phyloP scores from a whole-genome alignment of 2,888 invertebrate genomes.

The Lydus trimaculatus region DNA sequence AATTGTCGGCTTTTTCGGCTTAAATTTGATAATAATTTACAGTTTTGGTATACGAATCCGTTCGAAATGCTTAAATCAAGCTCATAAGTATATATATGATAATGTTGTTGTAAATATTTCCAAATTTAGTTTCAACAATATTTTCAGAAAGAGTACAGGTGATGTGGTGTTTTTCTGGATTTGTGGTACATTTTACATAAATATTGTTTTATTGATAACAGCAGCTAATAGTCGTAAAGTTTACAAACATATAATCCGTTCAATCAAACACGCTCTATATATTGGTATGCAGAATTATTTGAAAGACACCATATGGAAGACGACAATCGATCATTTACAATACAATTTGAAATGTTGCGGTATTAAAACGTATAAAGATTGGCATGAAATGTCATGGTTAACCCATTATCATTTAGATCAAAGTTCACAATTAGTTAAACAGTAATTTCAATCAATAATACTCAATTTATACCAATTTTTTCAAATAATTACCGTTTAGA shows the following conservation, averaged over 20 bases:
- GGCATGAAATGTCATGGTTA: constrained; percentile 69
- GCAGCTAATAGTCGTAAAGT: constrained; percentile 52
- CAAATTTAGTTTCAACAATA: constrained; percentile 12
- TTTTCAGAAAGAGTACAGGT: constrained; percentile 57
- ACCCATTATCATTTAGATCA: constrained; percentile 61
- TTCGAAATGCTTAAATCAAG: constrained; percentile 54
- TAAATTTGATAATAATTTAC: constrained; percentile 55
- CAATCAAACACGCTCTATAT: constrained; percentile 64
- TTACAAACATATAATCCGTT: constrained; percentile 55
- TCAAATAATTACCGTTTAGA: constrained; percentile 7
- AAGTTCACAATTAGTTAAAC: constrained; percentile 45
- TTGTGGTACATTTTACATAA: constrained; percentile 52
- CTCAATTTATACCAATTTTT: not conserved
- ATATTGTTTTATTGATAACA: constrained; percentile 53
- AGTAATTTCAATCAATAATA: constrained; percentile 43
- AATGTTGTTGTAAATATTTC: not conserved
- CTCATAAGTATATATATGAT: constrained; percentile 55
- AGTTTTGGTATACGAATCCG: constrained; percentile 55
- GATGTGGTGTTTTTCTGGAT: constrained; percentile 55
- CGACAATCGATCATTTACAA: constrained; percentile 66
- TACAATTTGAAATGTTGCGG: constrained; percentile 66
- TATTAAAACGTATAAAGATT: constrained; percentile 64
- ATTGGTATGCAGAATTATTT: constrained; percentile 67
- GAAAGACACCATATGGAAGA: constrained; percentile 66
- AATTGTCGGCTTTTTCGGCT: constrained; percentile 55